Base-by-base conservation (phyloP, 1,140 invertebrate species). In the Neodiprion fabricii region DNA sequence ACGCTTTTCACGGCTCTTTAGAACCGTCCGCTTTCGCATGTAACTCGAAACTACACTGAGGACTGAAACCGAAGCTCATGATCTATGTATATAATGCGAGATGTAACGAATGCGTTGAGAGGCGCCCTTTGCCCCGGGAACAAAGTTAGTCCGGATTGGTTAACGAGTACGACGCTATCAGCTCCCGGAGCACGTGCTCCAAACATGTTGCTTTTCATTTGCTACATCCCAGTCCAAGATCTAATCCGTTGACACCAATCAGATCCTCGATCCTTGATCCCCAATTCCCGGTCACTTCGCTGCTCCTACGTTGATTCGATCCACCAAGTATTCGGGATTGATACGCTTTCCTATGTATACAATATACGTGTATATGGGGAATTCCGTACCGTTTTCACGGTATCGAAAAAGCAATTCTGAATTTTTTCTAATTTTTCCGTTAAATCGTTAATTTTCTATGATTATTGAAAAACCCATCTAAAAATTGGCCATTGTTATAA, bases 101-200 rank as follows among this genome's bases (percentile, higher is more conserved):
- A 61, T 61, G 53, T 61, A 61, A 61, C 53, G 53, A 61, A 61
- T 61, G 53, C 73, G 71, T 23, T 72, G 79, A 74, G 75, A 74
- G 71, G 81, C 84, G 85, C 86, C 86, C 86, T 87, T 86, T 84
- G 81, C 82, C 85, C 79, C 74, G 74, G 77, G 76, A 79, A 75
- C 78, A 78, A 77, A 81, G 80, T 74, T 81, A 75, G 75, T 75
- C 80, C 76, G 81, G 85, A 83, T 82, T 81, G 84, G 85, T 79
- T 40, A 61, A 61, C 53, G 53, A 61, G 67, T 70, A 79, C 73
- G 73, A 75, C 80, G 81, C 81, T 87, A 87, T 84, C 85, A 79
- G 71, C 76, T 49, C 71, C 66, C 75, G 77, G 79, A 82, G 75
- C 86, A 86, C 86, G 85, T 84, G 81, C 79, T 82, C 72, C 73